phyloP scores from a whole-genome alignment of 2,888 invertebrate species.

The Macrosoma leucophasiata region DNA sequence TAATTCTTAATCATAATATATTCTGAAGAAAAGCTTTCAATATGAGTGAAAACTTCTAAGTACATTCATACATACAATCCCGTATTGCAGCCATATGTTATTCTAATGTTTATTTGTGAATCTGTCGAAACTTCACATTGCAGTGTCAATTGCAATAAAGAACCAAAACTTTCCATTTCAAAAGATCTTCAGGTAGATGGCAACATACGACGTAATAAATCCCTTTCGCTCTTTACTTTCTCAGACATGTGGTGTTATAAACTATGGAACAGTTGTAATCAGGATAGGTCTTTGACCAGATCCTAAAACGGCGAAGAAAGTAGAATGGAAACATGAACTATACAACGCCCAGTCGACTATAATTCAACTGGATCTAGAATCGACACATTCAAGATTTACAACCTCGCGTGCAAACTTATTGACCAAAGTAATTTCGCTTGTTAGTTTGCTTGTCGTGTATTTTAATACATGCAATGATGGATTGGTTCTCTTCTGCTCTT shows the following conservation, averaged over 20 bases:
- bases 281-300: constrained; percentile 40
- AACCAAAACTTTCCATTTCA: constrained; percentile 28
- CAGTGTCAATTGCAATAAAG: constrained; percentile 21
- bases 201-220: constrained; percentile 21
- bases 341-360: constrained; percentile 40
- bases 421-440: constrained; percentile 16
- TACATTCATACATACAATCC: constrained; percentile 2
- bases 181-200: constrained; percentile 22
- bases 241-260: constrained; percentile 21
- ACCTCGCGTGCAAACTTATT: constrained; percentile 17
- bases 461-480: constrained; percentile 13
- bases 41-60: constrained; percentile 9
- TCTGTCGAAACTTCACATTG: constrained; percentile 21
- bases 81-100: constrained; percentile 1
- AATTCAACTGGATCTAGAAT: constrained; percentile 55
- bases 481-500: too few relatives aligned
- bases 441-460: constrained; percentile 20
- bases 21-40: too few relatives aligned
- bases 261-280: constrained; percentile 21
- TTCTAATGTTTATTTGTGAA: constrained; percentile 8
- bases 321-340: constrained; percentile 35
- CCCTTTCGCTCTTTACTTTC: constrained; percentile 28
- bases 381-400: constrained; percentile 35
- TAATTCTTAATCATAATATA: too few relatives aligned
- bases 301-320: constrained; percentile 66